phyloP scores from a whole-genome alignment of 2,797 vertebrate genomes.

The Gorsachius magnificus region DNA sequence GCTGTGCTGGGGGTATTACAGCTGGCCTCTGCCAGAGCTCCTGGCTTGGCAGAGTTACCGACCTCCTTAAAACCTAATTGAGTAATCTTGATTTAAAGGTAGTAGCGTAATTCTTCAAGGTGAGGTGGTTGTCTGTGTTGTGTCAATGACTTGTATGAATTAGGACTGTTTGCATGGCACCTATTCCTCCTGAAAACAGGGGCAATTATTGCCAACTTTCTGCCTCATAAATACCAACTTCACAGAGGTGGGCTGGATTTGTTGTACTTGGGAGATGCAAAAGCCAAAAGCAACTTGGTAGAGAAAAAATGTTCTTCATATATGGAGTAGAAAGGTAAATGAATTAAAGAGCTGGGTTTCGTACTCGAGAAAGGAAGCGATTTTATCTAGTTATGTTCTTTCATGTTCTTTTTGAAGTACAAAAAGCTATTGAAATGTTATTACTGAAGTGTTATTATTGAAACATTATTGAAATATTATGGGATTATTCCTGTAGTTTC shows the following conservation, averaged over 20 bases:
- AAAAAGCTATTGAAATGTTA: neutral
- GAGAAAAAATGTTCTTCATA: neutral
- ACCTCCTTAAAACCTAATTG: neutral
- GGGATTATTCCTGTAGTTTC: neutral
- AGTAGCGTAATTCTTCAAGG: neutral
- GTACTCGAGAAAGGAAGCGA: neutral
- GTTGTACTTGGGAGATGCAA: neutral
- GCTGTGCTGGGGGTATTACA: fast-evolving
- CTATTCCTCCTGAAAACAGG: neutral
- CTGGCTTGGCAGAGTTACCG: neutral
- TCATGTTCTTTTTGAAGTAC: neutral
- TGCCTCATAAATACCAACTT: neutral
- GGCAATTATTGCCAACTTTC: neutral
- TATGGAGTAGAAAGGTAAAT: neutral
- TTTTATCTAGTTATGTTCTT: neutral
- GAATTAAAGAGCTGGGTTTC: neutral
- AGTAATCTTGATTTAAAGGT: neutral
- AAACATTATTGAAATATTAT: neutral
- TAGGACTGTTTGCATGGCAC: neutral
- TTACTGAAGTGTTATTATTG: neutral
- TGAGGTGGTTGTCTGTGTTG: neutral
- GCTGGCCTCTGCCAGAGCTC: neutral
- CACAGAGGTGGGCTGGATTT: neutral
- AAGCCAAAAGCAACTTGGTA: neutral
- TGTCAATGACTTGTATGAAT: neutral